Evolutionary conservation across 2,888 invertebrate species (phyloP).

Genomic region (Agrypnus murinus): DNA sequence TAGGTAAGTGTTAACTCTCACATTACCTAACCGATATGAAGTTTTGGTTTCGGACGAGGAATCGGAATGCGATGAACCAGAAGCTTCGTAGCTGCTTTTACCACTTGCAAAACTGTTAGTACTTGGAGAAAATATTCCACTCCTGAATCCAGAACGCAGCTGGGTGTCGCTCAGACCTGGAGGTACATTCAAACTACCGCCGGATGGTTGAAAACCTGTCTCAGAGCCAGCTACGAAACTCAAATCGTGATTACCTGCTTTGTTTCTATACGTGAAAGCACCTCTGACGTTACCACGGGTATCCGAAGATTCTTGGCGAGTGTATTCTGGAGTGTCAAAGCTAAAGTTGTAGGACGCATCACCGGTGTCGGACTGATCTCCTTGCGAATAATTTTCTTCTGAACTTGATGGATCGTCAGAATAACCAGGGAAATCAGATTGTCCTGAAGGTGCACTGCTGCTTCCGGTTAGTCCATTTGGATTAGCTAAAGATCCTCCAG

Average conservation of each 20-base stretch:
- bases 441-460: neutral
- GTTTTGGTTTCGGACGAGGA: constrained; percentile 13
- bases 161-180: constrained; percentile 54
- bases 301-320: constrained; percentile 57
- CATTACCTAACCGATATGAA: constrained; percentile 42
- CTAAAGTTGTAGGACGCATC: constrained; percentile 29
- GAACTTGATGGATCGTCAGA: neutral
- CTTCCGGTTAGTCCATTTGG: constrained; percentile 54
- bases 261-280: constrained; percentile 56
- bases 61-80: neutral
- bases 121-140: constrained; percentile 1
- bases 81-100: neutral
- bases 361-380: constrained; percentile 48
- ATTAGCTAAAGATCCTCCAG: constrained; percentile 66
- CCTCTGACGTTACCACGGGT: constrained; percentile 57
- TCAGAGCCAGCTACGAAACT: constrained; percentile 60
- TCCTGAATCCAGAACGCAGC: constrained; percentile 30
- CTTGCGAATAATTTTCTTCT: constrained; percentile 9
- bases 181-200: constrained; percentile 62
- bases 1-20: constrained; percentile 57
- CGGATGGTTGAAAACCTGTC: constrained; percentile 62
- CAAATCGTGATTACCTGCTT: constrained; percentile 56
- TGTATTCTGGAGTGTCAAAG: constrained; percentile 32
- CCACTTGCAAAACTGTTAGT: constrained; percentile 9
- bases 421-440: neutral